Evolutionary conservation across 1,140 invertebrate species (phyloP).

Genomic region (Drosophila mayri): DNA sequence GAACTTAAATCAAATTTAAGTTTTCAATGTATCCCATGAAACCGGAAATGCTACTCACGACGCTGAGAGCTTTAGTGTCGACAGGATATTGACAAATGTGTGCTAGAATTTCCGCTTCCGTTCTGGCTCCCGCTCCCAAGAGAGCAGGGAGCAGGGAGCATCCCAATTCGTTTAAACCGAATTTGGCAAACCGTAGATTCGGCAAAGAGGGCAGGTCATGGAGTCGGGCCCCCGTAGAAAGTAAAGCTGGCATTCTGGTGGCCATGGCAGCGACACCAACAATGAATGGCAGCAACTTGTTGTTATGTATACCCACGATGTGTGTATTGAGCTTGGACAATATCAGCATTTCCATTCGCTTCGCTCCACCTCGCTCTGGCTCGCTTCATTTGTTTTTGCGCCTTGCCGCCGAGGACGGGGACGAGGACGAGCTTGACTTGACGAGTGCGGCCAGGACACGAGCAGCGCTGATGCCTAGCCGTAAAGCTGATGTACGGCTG

Average conservation of each 20-base stretch:
- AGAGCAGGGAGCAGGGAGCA: not conserved
- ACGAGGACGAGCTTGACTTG: slow-evolving; percentile 46
- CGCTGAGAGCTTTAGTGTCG: slow-evolving; percentile 41
- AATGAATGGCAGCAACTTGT: slow-evolving; percentile 54
- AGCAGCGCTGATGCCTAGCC: slow-evolving; percentile 56
- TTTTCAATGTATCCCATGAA: slow-evolving; percentile 49
- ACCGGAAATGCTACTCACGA: slow-evolving; percentile 59
- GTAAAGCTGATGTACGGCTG: slow-evolving; percentile 70
- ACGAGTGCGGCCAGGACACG: slow-evolving; percentile 56
- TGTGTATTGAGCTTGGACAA: slow-evolving; percentile 33
- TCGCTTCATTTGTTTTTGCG: slow-evolving; percentile 59
- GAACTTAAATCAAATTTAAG: slow-evolving; percentile 76
- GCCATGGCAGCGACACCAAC: slow-evolving; percentile 40
- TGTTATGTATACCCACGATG: slow-evolving; percentile 54
- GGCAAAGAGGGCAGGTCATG: slow-evolving; percentile 41
- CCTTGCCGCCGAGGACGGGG: slow-evolving; percentile 37
- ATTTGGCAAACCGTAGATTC: slow-evolving; percentile 27
- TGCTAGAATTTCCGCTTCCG: slow-evolving; percentile 36
- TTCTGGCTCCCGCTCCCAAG: not conserved
- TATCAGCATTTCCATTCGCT: slow-evolving; percentile 47
- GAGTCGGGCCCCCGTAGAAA: slow-evolving; percentile 40
- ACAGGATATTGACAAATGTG: slow-evolving; percentile 55
- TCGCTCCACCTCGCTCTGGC: slow-evolving; percentile 39
- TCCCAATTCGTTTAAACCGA: slow-evolving; percentile 25
- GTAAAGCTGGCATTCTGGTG: slow-evolving; percentile 42